Evolutionary conservation across 1,140 invertebrate species (phyloP), one percentile per base, ranked within the genome.

Genomic region (Mylabris phalerata): DNA sequence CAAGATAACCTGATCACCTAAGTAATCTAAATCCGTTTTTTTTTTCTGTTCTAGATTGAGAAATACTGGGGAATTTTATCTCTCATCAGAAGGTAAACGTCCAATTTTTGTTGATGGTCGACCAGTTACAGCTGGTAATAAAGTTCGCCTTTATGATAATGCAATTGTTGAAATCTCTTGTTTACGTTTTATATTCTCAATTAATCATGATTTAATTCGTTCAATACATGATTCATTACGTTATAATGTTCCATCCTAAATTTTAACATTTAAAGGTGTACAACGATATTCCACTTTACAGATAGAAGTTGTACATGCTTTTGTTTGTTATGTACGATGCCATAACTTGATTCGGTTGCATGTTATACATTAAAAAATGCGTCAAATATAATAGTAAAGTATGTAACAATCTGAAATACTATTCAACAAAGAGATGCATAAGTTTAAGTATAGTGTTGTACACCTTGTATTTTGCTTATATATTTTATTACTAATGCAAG

Each of bases 41-140:
- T 32, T 55, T 63, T 45, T 39, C 40, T 11, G 59, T 62, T 95
- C 96, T 57, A 88, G 93, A 50, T 78, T 98, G 47, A 78, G 90
- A 55, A 92, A 92, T 72, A 95, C 88, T 67, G 95, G 94, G 0
- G 94, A 98, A 70, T 98, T 98, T 74, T 90, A 92, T 66, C 80
- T 98, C 55, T 86, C 88, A 3, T 98, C 96, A 57, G 92, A 97
- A 73, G 95, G 95, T n/a, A 96, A 96, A 71, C 75, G 95, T 60
- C 87, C 93, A 0, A 90, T 98, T 62, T 95, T 91, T 74, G 89
- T 98, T 3, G 93, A 98, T 73, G 93, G 94, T 3, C 84, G 89
- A 63, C 92, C 93, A 0, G 83, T 98, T 46, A 77, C 94, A 2
- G 81, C 83, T 44, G 92, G 91, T 13, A 92, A 88, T 70, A 94